A percentile compares a stretch with the other conserved stretches of the same genome.
Conservation (phyloP, 2,888 invertebrate species). For the Diogma glabrata region DNA sequence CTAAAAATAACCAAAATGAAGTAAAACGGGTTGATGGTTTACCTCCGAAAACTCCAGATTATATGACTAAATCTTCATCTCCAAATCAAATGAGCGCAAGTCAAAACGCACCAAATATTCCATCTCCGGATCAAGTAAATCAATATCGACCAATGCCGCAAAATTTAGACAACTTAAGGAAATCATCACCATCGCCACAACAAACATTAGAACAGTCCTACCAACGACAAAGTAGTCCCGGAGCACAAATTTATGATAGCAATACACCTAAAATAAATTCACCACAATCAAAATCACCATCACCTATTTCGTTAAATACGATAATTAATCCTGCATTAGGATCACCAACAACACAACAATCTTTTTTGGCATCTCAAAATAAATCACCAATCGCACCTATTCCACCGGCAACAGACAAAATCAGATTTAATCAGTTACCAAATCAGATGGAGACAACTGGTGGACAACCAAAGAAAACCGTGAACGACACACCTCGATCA, state of each 20-base stretch:
- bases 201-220: too few relatives aligned
- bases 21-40: too few relatives aligned
- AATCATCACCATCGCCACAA: not conserved
- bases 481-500: slow-evolving; percentile 3
- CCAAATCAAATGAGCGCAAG: not conserved
- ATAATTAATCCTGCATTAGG: not conserved
- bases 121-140: not conserved
- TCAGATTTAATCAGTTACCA: not conserved
- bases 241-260: not conserved
- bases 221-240: slow-evolving; percentile 1
- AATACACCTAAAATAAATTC: not conserved
- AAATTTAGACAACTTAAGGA: too few relatives aligned
- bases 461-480: not conserved
- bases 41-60: not conserved
- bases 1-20: too few relatives aligned
- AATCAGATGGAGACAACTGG: not conserved
- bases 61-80: not conserved
- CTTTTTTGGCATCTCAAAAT: not conserved
- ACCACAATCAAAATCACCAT: not conserved
- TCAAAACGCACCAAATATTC: not conserved
- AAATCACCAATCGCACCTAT: not conserved
- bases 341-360: not conserved
- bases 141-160: too few relatives aligned
- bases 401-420: not conserved
- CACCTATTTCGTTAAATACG: not conserved